Evolutionary conservation across 2,113 vertebrate species (phyloP), one percentile per base, ranked within the genome.

Genomic region (Chloropsis cyanopogon): DNA sequence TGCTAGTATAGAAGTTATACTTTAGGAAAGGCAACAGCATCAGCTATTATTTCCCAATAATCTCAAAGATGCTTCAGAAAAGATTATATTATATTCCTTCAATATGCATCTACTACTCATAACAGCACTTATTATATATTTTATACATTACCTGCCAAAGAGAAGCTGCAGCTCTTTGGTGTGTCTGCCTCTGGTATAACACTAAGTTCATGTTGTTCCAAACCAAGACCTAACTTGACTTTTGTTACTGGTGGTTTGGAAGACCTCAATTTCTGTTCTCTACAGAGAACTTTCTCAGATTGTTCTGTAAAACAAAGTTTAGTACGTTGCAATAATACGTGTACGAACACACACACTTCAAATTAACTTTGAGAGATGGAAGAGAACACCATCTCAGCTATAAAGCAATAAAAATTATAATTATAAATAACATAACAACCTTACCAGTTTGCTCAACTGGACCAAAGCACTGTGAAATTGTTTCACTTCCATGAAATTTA

Each of bases 201-300:
- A 88, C 99, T 99, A 65, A 99, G 99, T 91, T 99, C 98, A 31
- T 99, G 99, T 17, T 98, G 98, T 8, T 98, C 94, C 69, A 98
- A 96, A 82, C 96, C 91, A 47, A 98, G 65, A 10, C 97, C 97
- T 54, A 97, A 90, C 81, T 97, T 98, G 50, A 98, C 71, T 54
- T 98, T 98, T 46, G 98, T 96, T 93, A 99, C 96, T 3, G 98
- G 99, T 49, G 98, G 99, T 93, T 97, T 99, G 25, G 96, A 97
- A 91, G 95, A 88, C 83, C 91, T 98, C 94, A 29, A 61, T 79
- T 73, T 98, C 82, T 66, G 81, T 57, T 95, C 92, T 93, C 61
- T 73, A 71, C 11, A 61, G 7, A 73, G n/a, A 82, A 49, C 26
- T 71, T 83, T 88, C 65, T 97, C 81, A 54, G 82, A 72, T 2